Conservation (phyloP, 2,797 vertebrate genomes). For the Channallabes apus region DNA sequence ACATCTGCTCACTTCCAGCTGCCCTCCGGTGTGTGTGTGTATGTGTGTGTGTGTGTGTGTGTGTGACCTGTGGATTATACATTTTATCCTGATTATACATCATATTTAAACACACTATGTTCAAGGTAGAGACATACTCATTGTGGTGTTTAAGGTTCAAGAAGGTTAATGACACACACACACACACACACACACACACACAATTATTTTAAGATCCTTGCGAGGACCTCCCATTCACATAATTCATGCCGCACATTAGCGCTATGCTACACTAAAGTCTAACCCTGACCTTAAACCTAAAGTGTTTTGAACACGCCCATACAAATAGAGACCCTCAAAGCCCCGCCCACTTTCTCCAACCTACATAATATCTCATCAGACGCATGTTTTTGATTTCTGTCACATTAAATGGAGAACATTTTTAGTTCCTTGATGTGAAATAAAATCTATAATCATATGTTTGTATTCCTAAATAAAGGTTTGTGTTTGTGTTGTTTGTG, state of each 20-base stretch:
- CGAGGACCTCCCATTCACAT: not conserved
- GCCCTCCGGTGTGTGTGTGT: slow-evolving; percentile 41
- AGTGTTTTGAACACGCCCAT: not conserved
- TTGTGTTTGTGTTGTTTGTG: not conserved
- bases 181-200: too few relatives aligned
- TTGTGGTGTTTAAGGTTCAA: slow-evolving; percentile 50
- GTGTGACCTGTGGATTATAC: slow-evolving; percentile 62
- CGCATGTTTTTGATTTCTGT: not conserved
- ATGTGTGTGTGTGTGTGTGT: slow-evolving; percentile 54
- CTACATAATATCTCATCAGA: not conserved
- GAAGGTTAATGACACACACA: slow-evolving; percentile 26
- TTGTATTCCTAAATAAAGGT: not conserved
- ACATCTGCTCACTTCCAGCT: slow-evolving; percentile 75
- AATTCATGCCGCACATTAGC: not conserved
- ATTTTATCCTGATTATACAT: slow-evolving; percentile 35
- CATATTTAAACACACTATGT: slow-evolving; percentile 46
- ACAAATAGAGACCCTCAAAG: not conserved
- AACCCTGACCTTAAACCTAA: not conserved
- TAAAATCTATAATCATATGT: not conserved
- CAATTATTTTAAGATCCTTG: not conserved
- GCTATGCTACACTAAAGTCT: not conserved
- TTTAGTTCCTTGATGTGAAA: not conserved
- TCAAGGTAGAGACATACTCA: slow-evolving; percentile 41
- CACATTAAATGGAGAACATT: not conserved
- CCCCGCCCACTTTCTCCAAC: not conserved